Evolutionary conservation across 2,888 invertebrate species (phyloP), one percentile per base, ranked within the genome.

Genomic region (Tipula unca): DNA sequence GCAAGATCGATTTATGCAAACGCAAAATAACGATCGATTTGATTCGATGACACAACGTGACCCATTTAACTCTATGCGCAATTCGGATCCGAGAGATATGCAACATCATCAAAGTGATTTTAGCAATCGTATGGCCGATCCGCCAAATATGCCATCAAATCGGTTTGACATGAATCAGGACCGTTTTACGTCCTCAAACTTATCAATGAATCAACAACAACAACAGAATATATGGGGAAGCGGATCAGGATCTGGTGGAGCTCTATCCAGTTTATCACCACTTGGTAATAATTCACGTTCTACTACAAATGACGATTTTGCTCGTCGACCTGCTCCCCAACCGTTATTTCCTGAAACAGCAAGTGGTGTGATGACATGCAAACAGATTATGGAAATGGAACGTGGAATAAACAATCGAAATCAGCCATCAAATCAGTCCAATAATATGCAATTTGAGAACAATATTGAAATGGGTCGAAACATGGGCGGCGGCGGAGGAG

Each of bases 371-470:
- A 36, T 84, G 36, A 84, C 84, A 17, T 36, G 84, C 20, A 84
- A 84, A 39, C 84, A 84, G 20, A 84, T 84, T 25, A 84, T 84
- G 84, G 84, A 84, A 39, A 17, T 84, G 35, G 84, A 84, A 36
- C 17, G 84, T 36, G 83, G 83, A 32, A 1, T 8, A 6, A 8
- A 14, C 14, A 25, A 82, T 82, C 82, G 82, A 25, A 82, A 20
- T 69, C 25, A 69, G 32, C 32, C 0, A 29, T 8, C 29, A 13
- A 25, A 83, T 32, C 35, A 83, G n/a, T 32, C 13, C 4, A 83
- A 32, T 32, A 83, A 83, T 32, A 83, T 83, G 83, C 29, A n/a
- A 5, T 83, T 83, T 83, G 83, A 83, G 14, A 83, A 83, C 35
- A 32, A n/a, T 14, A 83, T n/a, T 32, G 17, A 17, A 5, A 5